These are phyloP conservation scores for Temnothorax curvispinosus DNA, from an alignment of 1,140 invertebrate species.

Conservation along the genomic window DNA sequence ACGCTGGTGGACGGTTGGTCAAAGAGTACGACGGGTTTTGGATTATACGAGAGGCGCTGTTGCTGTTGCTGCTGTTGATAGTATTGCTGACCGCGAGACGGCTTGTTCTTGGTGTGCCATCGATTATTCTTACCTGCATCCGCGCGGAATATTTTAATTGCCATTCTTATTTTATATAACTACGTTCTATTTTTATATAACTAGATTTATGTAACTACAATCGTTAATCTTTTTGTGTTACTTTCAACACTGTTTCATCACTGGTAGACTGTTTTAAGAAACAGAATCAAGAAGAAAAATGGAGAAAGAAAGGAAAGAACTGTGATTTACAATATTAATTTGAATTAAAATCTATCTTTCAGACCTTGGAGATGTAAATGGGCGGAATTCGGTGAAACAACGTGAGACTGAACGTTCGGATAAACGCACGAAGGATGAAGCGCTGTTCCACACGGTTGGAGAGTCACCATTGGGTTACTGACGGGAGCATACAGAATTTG, in stretches of 20 bases:
- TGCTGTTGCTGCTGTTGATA: slow-evolving; percentile 70
- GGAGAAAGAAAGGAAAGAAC: background rate
- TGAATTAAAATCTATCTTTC: slow-evolving; percentile 15
- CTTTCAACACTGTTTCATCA: background rate
- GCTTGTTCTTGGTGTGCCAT: slow-evolving; percentile 78
- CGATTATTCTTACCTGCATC: slow-evolving; percentile 74
- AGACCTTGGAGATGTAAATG: slow-evolving; percentile 75
- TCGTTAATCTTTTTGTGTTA: background rate
- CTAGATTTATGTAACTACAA: background rate
- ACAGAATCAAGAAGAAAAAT: slow-evolving; percentile 22
- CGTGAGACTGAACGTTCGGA: slow-evolving; percentile 70
- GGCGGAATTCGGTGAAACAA: slow-evolving; percentile 63
- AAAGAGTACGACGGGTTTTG: slow-evolving; percentile 75
- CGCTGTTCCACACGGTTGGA: slow-evolving; percentile 74
- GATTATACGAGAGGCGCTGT: slow-evolving; percentile 75
- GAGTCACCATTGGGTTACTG: slow-evolving; percentile 75
- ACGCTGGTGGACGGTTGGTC: slow-evolving; percentile 72
- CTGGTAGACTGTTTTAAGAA: background rate
- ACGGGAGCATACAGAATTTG: slow-evolving; percentile 79
- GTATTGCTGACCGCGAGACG: slow-evolving; percentile 67
- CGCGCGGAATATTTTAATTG: slow-evolving; percentile 5
- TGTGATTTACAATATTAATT: slow-evolving; percentile 5
- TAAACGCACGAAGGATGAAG: slow-evolving; percentile 78
- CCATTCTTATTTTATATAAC: background rate
- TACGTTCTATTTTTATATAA: too few species aligned